A percentile compares a stretch with the other conserved stretches of the same genome.
These are phyloP conservation scores for Himantopus leucocephalus DNA, from an alignment of 2,113 vertebrate genomes.

Conservation along the genomic window DNA sequence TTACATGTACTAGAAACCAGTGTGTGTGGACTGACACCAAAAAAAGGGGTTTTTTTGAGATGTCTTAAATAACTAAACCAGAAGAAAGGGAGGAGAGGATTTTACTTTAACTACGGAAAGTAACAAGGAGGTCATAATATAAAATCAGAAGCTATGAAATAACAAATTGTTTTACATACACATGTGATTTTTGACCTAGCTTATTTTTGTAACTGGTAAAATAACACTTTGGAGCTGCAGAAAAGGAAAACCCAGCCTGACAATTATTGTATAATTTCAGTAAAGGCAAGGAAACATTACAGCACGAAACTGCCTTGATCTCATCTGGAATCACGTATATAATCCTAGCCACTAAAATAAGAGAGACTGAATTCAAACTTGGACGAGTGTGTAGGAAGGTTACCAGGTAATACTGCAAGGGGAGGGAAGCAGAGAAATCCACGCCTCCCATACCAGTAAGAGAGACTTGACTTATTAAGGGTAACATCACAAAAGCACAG, in stretches of 20 bases:
- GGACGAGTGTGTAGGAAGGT: not conserved
- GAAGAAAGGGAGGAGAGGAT: not conserved
- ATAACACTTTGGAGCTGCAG: not conserved
- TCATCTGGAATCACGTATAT: not conserved
- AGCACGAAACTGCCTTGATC: not conserved
- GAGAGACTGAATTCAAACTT: not conserved
- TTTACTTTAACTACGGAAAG: not conserved
- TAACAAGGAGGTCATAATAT: not conserved
- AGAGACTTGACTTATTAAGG: not conserved
- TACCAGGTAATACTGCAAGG: not conserved
- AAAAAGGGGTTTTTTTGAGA: not conserved
- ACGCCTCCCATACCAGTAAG: accelerated
- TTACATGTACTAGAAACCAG: not conserved
- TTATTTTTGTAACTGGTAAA: not conserved
- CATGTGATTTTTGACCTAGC: not conserved
- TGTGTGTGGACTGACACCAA: not conserved
- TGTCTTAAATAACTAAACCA: not conserved
- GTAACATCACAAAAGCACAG: not conserved
- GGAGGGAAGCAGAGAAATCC: not conserved
- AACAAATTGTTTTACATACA: not conserved
- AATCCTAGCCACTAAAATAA: not conserved
- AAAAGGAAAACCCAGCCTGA: not conserved
- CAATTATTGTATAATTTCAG: not conserved
- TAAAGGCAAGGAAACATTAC: not conserved
- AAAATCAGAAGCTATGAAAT: not conserved